These are phyloP conservation scores for Tipula vernalis DNA, from an alignment of 2,888 invertebrate genomes.

Conservation along the genomic window DNA sequence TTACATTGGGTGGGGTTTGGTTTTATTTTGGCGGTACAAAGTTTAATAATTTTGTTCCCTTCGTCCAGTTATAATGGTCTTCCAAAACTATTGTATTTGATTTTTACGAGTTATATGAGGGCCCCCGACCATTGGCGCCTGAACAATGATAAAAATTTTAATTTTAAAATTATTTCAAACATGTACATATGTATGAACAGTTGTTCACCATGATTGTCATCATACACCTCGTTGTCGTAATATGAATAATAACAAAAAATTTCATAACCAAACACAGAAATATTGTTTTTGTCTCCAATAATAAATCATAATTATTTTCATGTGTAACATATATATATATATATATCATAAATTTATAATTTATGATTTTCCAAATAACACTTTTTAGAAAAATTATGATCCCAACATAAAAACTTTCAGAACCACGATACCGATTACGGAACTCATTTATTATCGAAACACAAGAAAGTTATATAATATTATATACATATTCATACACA, in stretches of 20 bases:
- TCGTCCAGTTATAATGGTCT: no score
- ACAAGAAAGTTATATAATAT: not conserved
- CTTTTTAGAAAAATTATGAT: not conserved
- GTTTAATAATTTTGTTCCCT: no score
- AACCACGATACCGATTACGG: not conserved
- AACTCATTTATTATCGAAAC: not conserved
- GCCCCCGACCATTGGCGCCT: no score
- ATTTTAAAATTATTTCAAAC: not conserved
- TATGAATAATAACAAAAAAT: not conserved
- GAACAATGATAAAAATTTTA: no score
- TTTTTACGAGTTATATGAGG: no score
- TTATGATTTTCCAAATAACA: not conserved
- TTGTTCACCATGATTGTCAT: not conserved
- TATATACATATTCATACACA: no score
- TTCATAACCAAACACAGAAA: not conserved
- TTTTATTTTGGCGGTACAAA: no score
- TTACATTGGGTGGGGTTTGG: no score
- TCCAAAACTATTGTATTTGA: no score
- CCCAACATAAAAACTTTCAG: not conserved
- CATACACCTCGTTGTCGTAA: not conserved
- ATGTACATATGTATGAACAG: not conserved
- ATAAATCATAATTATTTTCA: constrained; percentile 9
- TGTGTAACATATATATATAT: not conserved
- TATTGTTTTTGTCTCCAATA: not conserved
- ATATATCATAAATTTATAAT: constrained; percentile 9